Conservation (phyloP, 30 jellyfish, hydroid and myxozoan species). For the Pelagia noctiluca region DNA sequence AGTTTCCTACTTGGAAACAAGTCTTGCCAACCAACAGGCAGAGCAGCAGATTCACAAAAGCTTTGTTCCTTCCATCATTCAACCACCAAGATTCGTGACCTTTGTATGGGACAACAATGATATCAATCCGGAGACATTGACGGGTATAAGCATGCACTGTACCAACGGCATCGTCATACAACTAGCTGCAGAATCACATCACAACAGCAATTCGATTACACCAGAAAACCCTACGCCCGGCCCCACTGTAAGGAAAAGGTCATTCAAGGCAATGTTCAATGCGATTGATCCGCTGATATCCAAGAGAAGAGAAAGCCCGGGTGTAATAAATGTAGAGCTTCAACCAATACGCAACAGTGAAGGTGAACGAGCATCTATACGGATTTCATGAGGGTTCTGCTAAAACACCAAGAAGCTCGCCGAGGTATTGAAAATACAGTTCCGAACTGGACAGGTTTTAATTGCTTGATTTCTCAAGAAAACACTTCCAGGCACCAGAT, state of each 20-base stretch:
- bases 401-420: neutral
- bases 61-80: conserved; percentile 3
- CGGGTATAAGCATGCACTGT: conserved; percentile 10
- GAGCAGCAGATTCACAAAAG: neutral
- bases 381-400: conserved; percentile 33
- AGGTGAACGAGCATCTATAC: neutral
- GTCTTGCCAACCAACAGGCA: neutral
- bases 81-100: conserved; percentile 14
- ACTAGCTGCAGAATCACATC: neutral
- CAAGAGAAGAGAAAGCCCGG: neutral
- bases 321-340: neutral
- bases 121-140: conserved; percentile 23
- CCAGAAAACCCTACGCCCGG: too few species aligned
- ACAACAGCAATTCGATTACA: too few species aligned
- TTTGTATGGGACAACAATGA: conserved; percentile 51
- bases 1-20: conserved; percentile 8
- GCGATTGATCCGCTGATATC: neutral
- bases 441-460: conserved; percentile 61
- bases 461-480: neutral
- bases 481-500: neutral
- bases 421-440: neutral
- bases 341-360: neutral
- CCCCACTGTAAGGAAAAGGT: conserved; percentile 9
- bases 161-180: neutral
- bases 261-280: conserved; percentile 18